Evolutionary conservation across 1,140 invertebrate genomes (phyloP).

Genomic region (Dendrolimus punctatus): DNA sequence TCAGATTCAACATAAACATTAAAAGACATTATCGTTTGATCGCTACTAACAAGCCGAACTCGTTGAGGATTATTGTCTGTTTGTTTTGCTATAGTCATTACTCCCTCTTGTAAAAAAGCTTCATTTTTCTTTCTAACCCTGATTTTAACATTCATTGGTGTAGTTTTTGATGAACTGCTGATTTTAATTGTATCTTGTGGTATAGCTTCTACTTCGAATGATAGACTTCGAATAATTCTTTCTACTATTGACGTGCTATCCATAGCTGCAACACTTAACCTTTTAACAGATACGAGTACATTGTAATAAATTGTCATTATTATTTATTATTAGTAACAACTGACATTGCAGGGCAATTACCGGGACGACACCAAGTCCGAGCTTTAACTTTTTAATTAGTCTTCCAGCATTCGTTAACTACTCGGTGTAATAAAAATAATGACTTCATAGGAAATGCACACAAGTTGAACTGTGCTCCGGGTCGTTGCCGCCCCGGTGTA

Average conservation of each 20-base stretch:
- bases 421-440: too few species aligned
- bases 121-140: conserved; percentile 42
- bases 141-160: conserved; percentile 47
- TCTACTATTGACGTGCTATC: conserved; percentile 6
- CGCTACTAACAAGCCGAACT: conserved; percentile 39
- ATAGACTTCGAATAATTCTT: conserved; percentile 28
- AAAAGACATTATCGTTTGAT: conserved; percentile 55
- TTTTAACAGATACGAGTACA: too few species aligned
- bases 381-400: too few species aligned
- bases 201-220: conserved; percentile 41
- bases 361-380: too few species aligned
- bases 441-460: too few species aligned
- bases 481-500: too few species aligned
- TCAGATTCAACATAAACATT: conserved; percentile 39
- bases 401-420: too few species aligned
- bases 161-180: conserved; percentile 13
- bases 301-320: too few species aligned
- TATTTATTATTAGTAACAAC: too few species aligned
- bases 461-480: too few species aligned
- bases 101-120: conserved; percentile 11
- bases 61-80: conserved; percentile 19
- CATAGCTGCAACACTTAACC: too few species aligned
- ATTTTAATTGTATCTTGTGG: conserved; percentile 20
- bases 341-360: too few species aligned
- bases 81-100: conserved; percentile 30